Evolutionary conservation across 2,888 invertebrate species (phyloP).

Genomic region (Tipula helvola): DNA sequence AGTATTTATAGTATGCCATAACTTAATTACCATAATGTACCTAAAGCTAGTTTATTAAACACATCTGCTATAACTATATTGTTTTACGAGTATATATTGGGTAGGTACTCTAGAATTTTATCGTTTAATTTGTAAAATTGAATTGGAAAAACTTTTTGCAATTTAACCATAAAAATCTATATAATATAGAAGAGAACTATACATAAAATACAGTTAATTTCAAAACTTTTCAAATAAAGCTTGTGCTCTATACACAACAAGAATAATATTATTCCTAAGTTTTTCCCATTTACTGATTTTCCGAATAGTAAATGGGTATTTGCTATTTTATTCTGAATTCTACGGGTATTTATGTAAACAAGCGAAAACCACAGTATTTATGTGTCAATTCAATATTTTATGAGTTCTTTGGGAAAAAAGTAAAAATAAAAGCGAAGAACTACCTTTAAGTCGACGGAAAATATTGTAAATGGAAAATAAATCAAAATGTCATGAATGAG

Average conservation of each 20-base stretch:
- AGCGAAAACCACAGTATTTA: not conserved
- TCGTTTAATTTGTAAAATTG: not conserved
- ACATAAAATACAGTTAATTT: not conserved
- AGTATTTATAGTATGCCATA: not conserved
- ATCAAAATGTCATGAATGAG: not conserved
- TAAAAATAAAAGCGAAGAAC: too few species aligned
- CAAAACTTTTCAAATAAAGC: not conserved
- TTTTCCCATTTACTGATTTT: not conserved
- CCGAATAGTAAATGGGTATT: not conserved
- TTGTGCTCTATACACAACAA: not conserved
- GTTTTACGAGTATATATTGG: not conserved
- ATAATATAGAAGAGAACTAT: not conserved
- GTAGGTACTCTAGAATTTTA: not conserved
- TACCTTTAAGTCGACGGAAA: not conserved
- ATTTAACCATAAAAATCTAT: not conserved
- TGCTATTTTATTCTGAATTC: not conserved
- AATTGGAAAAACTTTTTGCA: not conserved
- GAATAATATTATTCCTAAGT: not conserved
- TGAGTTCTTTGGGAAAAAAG: not conserved
- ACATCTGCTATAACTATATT: not conserved
- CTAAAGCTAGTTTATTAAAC: not conserved
- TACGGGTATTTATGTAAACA: not conserved
- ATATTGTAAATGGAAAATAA: not conserved
- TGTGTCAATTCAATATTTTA: not conserved
- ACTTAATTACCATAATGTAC: not conserved